These are phyloP conservation scores for Zophobas atratus DNA, from an alignment of 1,140 invertebrate genomes.

Conservation along the genomic window DNA sequence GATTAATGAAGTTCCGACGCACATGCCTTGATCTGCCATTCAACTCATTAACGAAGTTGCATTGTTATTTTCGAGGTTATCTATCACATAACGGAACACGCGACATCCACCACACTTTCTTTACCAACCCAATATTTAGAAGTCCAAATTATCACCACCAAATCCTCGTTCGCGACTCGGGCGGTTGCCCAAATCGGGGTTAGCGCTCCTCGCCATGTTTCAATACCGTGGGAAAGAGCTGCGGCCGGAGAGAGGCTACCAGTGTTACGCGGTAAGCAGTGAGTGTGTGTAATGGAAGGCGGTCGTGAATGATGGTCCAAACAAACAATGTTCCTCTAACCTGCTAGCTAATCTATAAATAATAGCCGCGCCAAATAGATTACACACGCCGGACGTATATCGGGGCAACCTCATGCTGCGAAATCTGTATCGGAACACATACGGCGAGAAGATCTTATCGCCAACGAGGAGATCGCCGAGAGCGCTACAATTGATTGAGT, in stretches of 20 bases:
- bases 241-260: slow-evolving; percentile 40
- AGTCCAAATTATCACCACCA: no score
- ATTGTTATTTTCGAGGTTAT: no score
- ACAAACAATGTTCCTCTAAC: slow-evolving; percentile 47
- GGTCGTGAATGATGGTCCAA: slow-evolving; percentile 50
- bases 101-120: no score
- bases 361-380: slow-evolving; percentile 47
- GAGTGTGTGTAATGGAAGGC: slow-evolving; percentile 31
- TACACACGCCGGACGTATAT: slow-evolving; percentile 21
- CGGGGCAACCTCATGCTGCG: slow-evolving; percentile 14
- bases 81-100: no score
- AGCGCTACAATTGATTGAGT: background rate
- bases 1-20: no score
- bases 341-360: slow-evolving; percentile 49
- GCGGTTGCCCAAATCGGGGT: slow-evolving; percentile 27
- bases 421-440: slow-evolving; percentile 41
- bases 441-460: slow-evolving; percentile 39
- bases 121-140: no score
- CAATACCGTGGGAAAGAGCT: slow-evolving; percentile 50
- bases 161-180: background rate
- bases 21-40: no score
- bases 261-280: slow-evolving; percentile 47
- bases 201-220: slow-evolving; percentile 10
- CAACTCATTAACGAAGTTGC: no score
- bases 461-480: background rate